A percentile compares a stretch with the other conserved stretches of the same genome.
phyloP scores from a whole-genome alignment of 2,113 vertebrate species.

The Syrmaticus mikado region DNA sequence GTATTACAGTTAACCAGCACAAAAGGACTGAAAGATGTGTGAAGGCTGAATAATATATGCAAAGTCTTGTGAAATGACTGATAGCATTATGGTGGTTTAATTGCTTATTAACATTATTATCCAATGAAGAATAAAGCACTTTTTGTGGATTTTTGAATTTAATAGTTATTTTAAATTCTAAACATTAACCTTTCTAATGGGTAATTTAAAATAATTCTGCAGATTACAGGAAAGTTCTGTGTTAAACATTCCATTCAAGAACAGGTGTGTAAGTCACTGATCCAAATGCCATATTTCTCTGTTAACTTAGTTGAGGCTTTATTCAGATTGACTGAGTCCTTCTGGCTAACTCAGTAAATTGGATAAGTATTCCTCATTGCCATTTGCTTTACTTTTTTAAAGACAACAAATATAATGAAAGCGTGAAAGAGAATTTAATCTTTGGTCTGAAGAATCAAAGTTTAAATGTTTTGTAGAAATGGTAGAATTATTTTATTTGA shows the following conservation, averaged over 20 bases:
- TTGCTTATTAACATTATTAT: conserved; percentile 65
- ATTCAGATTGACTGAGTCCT: conserved; percentile 45
- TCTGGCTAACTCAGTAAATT: conserved; percentile 12
- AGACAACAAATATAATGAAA: conserved; percentile 13
- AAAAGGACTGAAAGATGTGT: neutral
- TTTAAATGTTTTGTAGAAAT: conserved; percentile 28
- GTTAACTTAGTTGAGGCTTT: conserved; percentile 50
- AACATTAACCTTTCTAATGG: conserved; percentile 68
- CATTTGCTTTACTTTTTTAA: conserved; percentile 38
- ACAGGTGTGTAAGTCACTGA: conserved; percentile 53
- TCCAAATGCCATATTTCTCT: conserved; percentile 9
- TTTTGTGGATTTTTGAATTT: conserved; percentile 63
- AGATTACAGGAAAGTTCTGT: conserved; percentile 69
- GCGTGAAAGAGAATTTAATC: conserved; percentile 6
- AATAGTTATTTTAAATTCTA: conserved; percentile 63
- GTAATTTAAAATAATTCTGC: conserved; percentile 65
- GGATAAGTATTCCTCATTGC: conserved; percentile 1
- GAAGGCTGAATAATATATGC: conserved; percentile 14
- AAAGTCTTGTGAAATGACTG: conserved; percentile 20
- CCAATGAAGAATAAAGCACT: conserved; percentile 43
- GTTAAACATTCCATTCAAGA: conserved; percentile 65
- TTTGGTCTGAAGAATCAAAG: conserved; percentile 27
- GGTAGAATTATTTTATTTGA: neutral
- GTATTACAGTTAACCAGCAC: neutral
- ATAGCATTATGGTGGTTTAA: conserved; percentile 59